Evolutionary conservation across 2,113 vertebrate species (phyloP).

Genomic region (Ornithorhynchus anatinus): DNA sequence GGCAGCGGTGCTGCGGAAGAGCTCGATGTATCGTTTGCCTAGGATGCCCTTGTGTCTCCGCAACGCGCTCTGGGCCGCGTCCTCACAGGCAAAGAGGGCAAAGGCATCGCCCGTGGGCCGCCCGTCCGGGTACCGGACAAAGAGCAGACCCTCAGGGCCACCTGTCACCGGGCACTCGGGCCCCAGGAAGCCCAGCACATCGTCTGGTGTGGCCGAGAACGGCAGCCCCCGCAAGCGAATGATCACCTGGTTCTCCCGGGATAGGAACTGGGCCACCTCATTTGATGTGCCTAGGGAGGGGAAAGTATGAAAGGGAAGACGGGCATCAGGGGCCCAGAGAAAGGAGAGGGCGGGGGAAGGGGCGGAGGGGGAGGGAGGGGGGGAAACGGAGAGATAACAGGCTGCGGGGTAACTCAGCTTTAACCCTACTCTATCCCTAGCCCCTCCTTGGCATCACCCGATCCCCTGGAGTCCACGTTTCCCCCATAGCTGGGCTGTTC

Average conservation of each 20-base stretch:
- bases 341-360: not conserved
- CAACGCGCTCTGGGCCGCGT: conserved; percentile 91
- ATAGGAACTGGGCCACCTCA: conserved; percentile 95
- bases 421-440: too few relatives aligned
- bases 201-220: conserved; percentile 86
- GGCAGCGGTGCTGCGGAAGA: conserved; percentile 94
- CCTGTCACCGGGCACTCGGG: conserved; percentile 89
- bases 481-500: too few relatives aligned
- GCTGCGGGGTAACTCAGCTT: too few relatives aligned
- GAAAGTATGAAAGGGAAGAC: not conserved
- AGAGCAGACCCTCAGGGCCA: conserved; percentile 88
- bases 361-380: not conserved
- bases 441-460: not conserved
- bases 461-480: not conserved
- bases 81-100: conserved; percentile 95
- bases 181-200: conserved; percentile 90
- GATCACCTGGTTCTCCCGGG: conserved; percentile 94
- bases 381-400: too few relatives aligned
- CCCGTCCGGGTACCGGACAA: conserved; percentile 95
- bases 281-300: conserved; percentile 86
- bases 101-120: conserved; percentile 95
- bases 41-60: conserved; percentile 96
- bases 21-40: conserved; percentile 95
- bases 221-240: conserved; percentile 94
- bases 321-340: not conserved